A percentile compares a stretch with the other conserved stretches of the same genome.
Evolutionary conservation across 1,140 invertebrate genomes (phyloP).

Genomic region (Diploscapter pachys): DNA sequence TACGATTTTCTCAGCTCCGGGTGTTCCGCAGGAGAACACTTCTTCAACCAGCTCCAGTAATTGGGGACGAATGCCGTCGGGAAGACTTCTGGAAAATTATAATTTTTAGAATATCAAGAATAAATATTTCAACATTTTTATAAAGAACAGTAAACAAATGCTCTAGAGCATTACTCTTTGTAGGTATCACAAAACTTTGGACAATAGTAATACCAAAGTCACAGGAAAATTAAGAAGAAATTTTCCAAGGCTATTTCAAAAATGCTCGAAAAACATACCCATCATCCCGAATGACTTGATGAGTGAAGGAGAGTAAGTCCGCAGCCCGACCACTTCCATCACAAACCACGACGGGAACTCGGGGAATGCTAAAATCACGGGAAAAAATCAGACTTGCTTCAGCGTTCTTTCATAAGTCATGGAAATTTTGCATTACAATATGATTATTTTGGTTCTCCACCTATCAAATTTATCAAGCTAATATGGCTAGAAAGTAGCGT

Average conservation of each 20-base stretch:
- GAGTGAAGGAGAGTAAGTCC: constrained; percentile 90
- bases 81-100: constrained; percentile 37
- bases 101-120: neutral
- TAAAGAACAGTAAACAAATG: too few species aligned
- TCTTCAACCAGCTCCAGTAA: constrained; percentile 40
- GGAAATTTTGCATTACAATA: neutral
- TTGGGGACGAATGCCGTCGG: constrained; percentile 42
- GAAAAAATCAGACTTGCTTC: neutral
- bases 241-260: constrained; percentile 11
- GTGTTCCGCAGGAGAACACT: constrained; percentile 42
- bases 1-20: constrained; percentile 38
- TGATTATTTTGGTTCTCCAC: neutral
- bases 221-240: neutral
- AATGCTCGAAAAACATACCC: constrained; percentile 33
- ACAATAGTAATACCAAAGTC: neutral
- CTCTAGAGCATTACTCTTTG: too few species aligned
- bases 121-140: too few species aligned
- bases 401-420: neutral
- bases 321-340: constrained; percentile 92
- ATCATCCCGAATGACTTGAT: constrained; percentile 68
- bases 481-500: neutral
- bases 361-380: constrained; percentile 63
- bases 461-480: neutral
- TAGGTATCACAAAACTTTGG: neutral
- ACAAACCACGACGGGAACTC: constrained; percentile 93